These are phyloP conservation scores for Drosophila trichaetosa DNA, from an alignment of 2,888 invertebrate genomes.

Conservation along the genomic window DNA sequence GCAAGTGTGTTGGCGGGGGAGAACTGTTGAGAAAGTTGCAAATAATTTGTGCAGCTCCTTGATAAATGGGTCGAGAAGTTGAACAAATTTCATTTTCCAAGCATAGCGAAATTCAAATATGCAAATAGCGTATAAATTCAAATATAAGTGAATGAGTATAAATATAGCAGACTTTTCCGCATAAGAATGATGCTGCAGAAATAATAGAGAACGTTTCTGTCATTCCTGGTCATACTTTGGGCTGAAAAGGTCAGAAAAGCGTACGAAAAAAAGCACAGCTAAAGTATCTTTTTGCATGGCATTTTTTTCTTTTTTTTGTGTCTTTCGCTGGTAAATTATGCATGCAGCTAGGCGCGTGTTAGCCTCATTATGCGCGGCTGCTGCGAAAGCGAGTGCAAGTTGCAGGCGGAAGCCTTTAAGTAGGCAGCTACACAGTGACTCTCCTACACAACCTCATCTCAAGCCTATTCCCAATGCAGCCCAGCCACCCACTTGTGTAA, in stretches of 20 bases:
- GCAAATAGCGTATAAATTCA: constrained; percentile 55
- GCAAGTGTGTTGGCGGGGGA: background rate
- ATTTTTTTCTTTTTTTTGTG: background rate
- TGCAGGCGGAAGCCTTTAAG: constrained; percentile 67
- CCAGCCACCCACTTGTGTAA: constrained; percentile 40
- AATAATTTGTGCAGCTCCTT: constrained; percentile 33
- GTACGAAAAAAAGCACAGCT: constrained; percentile 51
- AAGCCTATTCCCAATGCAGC: background rate
- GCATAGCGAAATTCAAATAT: constrained; percentile 28
- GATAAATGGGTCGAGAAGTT: constrained; percentile 28
- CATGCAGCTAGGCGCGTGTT: constrained; percentile 73
- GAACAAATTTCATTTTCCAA: constrained; percentile 11
- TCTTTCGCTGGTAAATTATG: constrained; percentile 67
- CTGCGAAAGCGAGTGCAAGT: constrained; percentile 51
- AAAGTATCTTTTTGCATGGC: constrained; percentile 16
- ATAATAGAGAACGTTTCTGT: constrained; percentile 1
- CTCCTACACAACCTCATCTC: constrained; percentile 3
- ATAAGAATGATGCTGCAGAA: constrained; percentile 22
- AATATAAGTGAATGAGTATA: constrained; percentile 38
- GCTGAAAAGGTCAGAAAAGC: constrained; percentile 49
- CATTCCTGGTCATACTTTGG: constrained; percentile 14
- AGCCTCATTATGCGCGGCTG: constrained; percentile 78
- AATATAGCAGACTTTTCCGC: constrained; percentile 49
- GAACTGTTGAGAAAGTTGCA: constrained; percentile 21
- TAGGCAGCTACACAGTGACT: constrained; percentile 45